Base-by-base conservation (phyloP, 2,888 invertebrate genomes). In the Mimachlamys varia region DNA sequence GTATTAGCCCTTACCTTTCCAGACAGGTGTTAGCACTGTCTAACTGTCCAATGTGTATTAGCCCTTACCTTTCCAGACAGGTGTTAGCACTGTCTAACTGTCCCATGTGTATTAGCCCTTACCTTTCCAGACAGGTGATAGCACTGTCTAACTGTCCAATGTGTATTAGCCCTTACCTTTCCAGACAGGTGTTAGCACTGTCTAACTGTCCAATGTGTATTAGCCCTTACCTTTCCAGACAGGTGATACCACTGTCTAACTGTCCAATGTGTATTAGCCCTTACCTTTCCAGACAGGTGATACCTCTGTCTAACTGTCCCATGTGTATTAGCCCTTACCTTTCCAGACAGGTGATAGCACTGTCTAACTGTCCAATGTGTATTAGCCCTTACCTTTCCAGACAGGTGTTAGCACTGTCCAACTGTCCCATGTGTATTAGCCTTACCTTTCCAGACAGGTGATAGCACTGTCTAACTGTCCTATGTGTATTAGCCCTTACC, bases 191-290 rank as follows among this genome's bases (percentile, higher is more conserved):
- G n/a, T 93, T 76, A 53, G 93, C 93, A 44, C 89, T 88, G 44
- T 92, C 88, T n/a, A 91, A 88, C 49, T 93, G 92, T 50, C 92
- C 93, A 49, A 93, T 90, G 44, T 92, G 91, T n/a, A 92, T 89
- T 27, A 93, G 91, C n/a, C n/a, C n/a, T n/a, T n/a, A n/a, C n/a
- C n/a, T n/a, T n/a, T n/a, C n/a, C n/a, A n/a, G n/a, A n/a, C n/a
- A n/a, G n/a, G n/a, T 87, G n/a, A 93, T 76, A 53, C 93, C 93
- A 44, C 89, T 88, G 44, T 92, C 88, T n/a, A 91, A 88, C 49
- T 93, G 92, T 50, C 92, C 93, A 49, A 93, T 90, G 44, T 92
- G 91, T n/a, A 92, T 89, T 27, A 93, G 91, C n/a, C n/a, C n/a
- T n/a, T n/a, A n/a, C n/a, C n/a, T n/a, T n/a, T n/a, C n/a, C n/a